Evolutionary conservation across 2,797 vertebrate genomes (phyloP), one percentile per base, ranked within the genome.

Genomic region (Sorex maritimensis): DNA sequence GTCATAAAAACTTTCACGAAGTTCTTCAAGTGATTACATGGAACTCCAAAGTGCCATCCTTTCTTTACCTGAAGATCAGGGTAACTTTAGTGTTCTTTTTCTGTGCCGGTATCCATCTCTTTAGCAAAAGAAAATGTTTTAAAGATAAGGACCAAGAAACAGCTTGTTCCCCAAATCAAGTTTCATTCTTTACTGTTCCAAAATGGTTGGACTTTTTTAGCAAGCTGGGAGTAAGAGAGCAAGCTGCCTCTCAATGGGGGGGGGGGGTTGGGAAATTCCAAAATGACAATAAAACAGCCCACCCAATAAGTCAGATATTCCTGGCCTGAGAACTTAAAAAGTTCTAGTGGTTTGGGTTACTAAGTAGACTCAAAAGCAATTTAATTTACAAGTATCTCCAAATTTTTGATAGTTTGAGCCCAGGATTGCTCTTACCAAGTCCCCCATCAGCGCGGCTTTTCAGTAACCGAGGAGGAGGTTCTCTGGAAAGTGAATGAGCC

Each of bases 61-160:
- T 90, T 91, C 49, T 93, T 52, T 52, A 86, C 75, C 81, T 95
- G 92, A 75, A 88, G 69, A 93, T 95, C 68, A 68, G 28, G 58
- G 74, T 92, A 38, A 61, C 90, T 91, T 44, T 67, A 13, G 86
- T 8, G 13, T 19, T 61, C 81, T 92, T 86, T 71, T 83, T 86
- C 79, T 0, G 92, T 93, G 52, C 86, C 77, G 95, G 65, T 49
- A 73, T 38, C 58, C 28, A 38, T 61, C 24, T 86, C 63, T 61
- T 95, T 83, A 71, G 63, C 81, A 90, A 83, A 81, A 49, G 94
- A 46, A 17, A 55, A 28, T 78, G 46, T 79, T 88, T 94, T 88
- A 38, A 93, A 92, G 55, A 87, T 21, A 44, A 86, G n/a, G 9
- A 46, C 69, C 65, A 9, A 34, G 63, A 94, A 92, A 92, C 34